phyloP scores from a whole-genome alignment of 2,797 vertebrate species.

The Pseudochirops cupreus region DNA sequence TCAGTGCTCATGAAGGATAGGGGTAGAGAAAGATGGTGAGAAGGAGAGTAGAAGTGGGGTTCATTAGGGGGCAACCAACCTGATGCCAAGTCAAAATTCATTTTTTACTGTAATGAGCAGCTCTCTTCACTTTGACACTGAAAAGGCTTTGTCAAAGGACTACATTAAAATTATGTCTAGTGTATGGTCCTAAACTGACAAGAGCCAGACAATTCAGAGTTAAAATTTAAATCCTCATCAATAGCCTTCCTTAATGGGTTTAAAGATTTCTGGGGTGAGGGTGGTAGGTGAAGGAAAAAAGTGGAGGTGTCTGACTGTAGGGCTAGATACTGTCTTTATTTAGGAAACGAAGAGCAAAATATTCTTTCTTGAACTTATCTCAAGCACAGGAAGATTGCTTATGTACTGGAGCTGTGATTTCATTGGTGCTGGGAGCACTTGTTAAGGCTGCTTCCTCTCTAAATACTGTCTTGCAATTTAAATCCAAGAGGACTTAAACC shows the following conservation, averaged over 20 bases:
- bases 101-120: constrained; percentile 55
- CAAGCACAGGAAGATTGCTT: constrained; percentile 13
- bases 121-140: constrained; percentile 72
- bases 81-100: constrained; percentile 56
- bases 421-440: neutral
- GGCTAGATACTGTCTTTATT: neutral
- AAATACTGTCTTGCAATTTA: neutral
- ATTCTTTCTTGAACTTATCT: constrained; percentile 38
- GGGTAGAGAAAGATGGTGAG: neutral
- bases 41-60: neutral
- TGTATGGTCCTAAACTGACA: constrained; percentile 69
- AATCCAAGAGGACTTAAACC: neutral
- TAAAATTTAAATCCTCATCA: constrained; percentile 68
- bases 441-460: neutral
- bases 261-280: constrained; percentile 16
- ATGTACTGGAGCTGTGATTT: neutral
- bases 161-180: constrained; percentile 54
- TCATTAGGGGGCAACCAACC: constrained; percentile 22
- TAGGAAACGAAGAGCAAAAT: neutral
- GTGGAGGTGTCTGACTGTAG: neutral
- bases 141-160: constrained; percentile 72
- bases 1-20: constrained; percentile 53
- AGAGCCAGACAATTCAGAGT: constrained; percentile 65
- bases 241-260: constrained; percentile 42
- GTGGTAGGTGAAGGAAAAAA: neutral